A percentile compares a stretch with the other conserved stretches of the same genome.
Conservation (phyloP, 1,140 invertebrate species). For the Zaprionus taronus region DNA sequence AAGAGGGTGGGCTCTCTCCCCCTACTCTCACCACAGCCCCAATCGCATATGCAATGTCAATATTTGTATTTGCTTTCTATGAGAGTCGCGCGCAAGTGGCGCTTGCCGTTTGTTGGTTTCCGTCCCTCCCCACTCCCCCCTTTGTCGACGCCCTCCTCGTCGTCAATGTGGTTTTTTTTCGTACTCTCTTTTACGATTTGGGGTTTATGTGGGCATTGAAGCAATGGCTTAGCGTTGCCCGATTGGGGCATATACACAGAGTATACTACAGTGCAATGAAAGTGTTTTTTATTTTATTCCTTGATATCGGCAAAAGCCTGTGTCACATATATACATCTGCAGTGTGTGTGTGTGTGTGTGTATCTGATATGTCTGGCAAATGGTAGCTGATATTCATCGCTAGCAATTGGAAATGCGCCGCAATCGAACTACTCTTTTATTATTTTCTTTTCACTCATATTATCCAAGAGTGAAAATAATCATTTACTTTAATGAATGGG, state of each 20-base stretch:
- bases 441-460: background rate
- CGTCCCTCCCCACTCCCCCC: background rate
- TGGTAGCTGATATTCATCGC: slow-evolving; percentile 31
- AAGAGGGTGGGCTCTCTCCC: background rate
- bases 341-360: background rate
- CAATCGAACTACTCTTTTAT: background rate
- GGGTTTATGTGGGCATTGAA: slow-evolving; percentile 58
- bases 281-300: slow-evolving; percentile 21
- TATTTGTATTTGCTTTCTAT: slow-evolving; percentile 83
- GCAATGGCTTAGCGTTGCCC: slow-evolving; percentile 11
- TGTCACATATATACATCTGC: slow-evolving; percentile 3
- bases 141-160: background rate
- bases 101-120: slow-evolving; percentile 62
- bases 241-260: slow-evolving; percentile 2
- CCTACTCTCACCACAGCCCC: slow-evolving; percentile 21
- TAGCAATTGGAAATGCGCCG: slow-evolving; percentile 8
- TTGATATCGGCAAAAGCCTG: slow-evolving; percentile 12
- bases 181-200: slow-evolving; percentile 68
- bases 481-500: background rate
- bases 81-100: slow-evolving; percentile 55
- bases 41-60: slow-evolving; percentile 81
- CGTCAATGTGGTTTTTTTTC: slow-evolving; percentile 4
- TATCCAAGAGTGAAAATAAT: background rate
- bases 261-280: slow-evolving; percentile 34
- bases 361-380: slow-evolving; percentile 33